Evolutionary conservation across 2,113 vertebrate genomes (phyloP), one percentile per base, ranked within the genome.

Genomic region (Psittacula cyanocephala): DNA sequence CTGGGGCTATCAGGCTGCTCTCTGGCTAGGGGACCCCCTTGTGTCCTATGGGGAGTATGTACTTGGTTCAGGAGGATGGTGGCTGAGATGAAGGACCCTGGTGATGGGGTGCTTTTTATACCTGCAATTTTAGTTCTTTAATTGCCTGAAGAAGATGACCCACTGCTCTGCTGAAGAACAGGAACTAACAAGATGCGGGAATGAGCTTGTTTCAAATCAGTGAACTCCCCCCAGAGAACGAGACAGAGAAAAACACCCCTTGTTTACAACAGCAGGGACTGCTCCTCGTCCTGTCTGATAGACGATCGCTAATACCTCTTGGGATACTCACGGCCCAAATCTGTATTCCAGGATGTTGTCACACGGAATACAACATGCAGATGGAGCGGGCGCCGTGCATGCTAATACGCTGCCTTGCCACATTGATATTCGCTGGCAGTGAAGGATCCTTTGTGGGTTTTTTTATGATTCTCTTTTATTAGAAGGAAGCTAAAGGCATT

Each of bases 321-420:
- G 81, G 95, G 96, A 88, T 92, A 31, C 17, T 69, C 6, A 3
- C 3, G 5, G 78, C 91, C 85, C 49, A 39, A 81, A 94, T 97
- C 96, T 97, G 96, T 93, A 96, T 96, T 94, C 95, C 4, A 28
- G 92, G 96, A 86, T 93, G 90, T 88, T 97, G 96, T 93, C 91
- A 60, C 88, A 53, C 24, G 5, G 15, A 84, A 46, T 46, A 29
- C 88, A 88, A 91, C 95, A 91, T 67, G 86, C 94, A 92, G 91
- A 81, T 93, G 93, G 94, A 96, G 86, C 10, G 3, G 92, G 89
- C 0, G 9, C 83, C 0, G 2, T 10, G 96, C 95, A 96, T 97
- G 37, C 92, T 96, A 94, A 97, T 89, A 17, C 3, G 0, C 70
- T 0, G 3, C 82, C 46, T 60, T 3, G 4, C 62, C 62, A 8